Evolutionary conservation across 2,888 invertebrate species (phyloP), one percentile per base, ranked within the genome.

Genomic region (Globia sparganii): DNA sequence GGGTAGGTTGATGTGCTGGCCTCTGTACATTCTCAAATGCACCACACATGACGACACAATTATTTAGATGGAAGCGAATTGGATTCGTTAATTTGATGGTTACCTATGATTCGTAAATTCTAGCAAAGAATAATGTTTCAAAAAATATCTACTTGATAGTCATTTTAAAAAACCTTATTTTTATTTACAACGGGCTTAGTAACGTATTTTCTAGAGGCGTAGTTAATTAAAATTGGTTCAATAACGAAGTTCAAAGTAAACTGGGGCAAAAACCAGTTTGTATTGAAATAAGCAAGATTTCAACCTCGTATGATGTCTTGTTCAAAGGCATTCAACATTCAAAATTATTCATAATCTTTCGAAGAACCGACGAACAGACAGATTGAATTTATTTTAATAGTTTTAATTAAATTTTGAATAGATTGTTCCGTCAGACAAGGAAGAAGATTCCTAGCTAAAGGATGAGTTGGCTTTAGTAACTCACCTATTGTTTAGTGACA

Each of bases 271-370:
- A 83, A 83, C 85, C n/a, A 34, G 85, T 81, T 76, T 15, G 6
- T 58, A 72, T 72, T 58, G 21, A 84, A 72, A 58, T 53, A 58
- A 76, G 31, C 46, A 53, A 75, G 58, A 49, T 4, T 34, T 18
- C 31, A 37, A 62, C 49, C 69, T 76, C 61, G 72, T 53, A 15
- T 6, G 49, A 18, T 28, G 59, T 64, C 70, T 67, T 34, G 49
- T 28, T 64, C 28, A 62, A 34, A 72, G n/a, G 56, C 62, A 64
- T 72, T 59, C 4, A 64, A 69, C 31, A 53, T 72, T 81, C 25
- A 58, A 71, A 49, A 76, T 76, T 85, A 85, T 83, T 83, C 77
- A 83, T 73, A 66, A 65, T 70, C 25, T 49, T 82, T 85, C 77
- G 21, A 49, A 37, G 86, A 77, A 85, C 59, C 34, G 56, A 34